A percentile compares a stretch with the other conserved stretches of the same genome.
phyloP scores from a whole-genome alignment of 2,113 vertebrate species.

The Capreolus pygargus region DNA sequence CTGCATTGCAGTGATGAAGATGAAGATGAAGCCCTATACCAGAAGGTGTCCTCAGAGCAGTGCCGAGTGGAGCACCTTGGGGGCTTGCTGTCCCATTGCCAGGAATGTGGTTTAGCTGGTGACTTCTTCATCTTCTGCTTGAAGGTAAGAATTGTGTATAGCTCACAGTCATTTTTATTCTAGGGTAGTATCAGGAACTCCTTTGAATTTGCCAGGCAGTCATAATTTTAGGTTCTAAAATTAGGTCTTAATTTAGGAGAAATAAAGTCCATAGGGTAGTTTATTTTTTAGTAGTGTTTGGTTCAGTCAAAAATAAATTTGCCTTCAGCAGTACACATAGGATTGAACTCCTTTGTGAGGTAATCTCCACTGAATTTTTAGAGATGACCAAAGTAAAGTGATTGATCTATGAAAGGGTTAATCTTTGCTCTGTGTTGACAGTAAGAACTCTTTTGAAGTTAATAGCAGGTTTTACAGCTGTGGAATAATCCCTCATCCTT shows the following conservation, averaged over 20 bases:
- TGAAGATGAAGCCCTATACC: conserved; percentile 91
- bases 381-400: not conserved
- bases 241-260: not conserved
- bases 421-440: conserved; percentile 40
- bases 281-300: not conserved
- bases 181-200: not conserved
- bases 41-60: conserved; percentile 91
- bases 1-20: conserved; percentile 83
- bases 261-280: not conserved
- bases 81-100: conserved; percentile 87
- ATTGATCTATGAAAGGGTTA: conserved; percentile 62
- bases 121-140: conserved; percentile 94
- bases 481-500: conserved; percentile 62
- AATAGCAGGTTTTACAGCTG: conserved; percentile 69
- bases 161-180: not conserved
- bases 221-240: conserved; percentile 18
- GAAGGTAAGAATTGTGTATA: conserved; percentile 80
- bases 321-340: not conserved
- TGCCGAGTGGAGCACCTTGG: conserved; percentile 87
- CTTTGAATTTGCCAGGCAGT: conserved; percentile 17
- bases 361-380: not conserved
- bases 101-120: conserved; percentile 87
- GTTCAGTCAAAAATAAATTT: not conserved
- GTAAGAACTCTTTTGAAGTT: conserved; percentile 68
- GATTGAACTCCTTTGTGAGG: not conserved